Percentiles rank a stretch among this genome's conserved stretches.
These are phyloP conservation scores for Drosophila atroscutellata DNA, from an alignment of 2,888 invertebrate species.

Conservation along the genomic window DNA sequence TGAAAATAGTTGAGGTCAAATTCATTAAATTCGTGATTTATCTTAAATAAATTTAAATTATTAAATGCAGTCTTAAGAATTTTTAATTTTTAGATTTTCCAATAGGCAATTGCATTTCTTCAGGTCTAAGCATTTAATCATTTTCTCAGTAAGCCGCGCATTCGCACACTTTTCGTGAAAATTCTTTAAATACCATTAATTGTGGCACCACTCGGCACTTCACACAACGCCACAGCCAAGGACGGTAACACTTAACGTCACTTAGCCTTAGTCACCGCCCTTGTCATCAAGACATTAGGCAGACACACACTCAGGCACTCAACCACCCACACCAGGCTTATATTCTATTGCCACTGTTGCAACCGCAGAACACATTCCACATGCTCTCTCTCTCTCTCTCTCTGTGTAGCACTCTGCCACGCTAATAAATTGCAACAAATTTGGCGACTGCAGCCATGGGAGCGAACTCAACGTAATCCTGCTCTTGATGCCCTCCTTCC, in stretches of 20 bases:
- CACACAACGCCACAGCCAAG: slow-evolving; percentile 15
- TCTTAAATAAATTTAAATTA: background rate
- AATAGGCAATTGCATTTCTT: background rate
- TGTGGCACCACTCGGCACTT: slow-evolving; percentile 4
- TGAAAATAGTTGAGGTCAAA: background rate
- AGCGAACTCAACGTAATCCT: slow-evolving; percentile 1
- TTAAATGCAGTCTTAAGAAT: background rate
- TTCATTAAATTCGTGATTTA: background rate
- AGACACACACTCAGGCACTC: slow-evolving; percentile 14
- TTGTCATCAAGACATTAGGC: slow-evolving; percentile 64
- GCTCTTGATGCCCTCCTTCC: too few relatives aligned
- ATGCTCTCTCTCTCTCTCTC: background rate
- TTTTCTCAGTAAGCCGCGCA: background rate
- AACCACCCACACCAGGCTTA: background rate
- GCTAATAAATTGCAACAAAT: slow-evolving; percentile 72
- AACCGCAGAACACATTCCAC: slow-evolving; percentile 5
- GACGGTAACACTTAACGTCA: slow-evolving; percentile 63
- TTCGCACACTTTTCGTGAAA: slow-evolving; percentile 1
- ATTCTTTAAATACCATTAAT: slow-evolving; percentile 49
- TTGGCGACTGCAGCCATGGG: slow-evolving; percentile 38
- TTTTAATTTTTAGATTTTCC: background rate
- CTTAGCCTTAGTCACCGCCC: slow-evolving; percentile 49
- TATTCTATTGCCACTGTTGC: slow-evolving; percentile 2
- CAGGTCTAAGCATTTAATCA: background rate
- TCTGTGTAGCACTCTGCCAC: slow-evolving; percentile 20